These are phyloP conservation scores for Felis catus DNA, from an alignment of 2,113 vertebrate genomes.

Conservation along the genomic window DNA sequence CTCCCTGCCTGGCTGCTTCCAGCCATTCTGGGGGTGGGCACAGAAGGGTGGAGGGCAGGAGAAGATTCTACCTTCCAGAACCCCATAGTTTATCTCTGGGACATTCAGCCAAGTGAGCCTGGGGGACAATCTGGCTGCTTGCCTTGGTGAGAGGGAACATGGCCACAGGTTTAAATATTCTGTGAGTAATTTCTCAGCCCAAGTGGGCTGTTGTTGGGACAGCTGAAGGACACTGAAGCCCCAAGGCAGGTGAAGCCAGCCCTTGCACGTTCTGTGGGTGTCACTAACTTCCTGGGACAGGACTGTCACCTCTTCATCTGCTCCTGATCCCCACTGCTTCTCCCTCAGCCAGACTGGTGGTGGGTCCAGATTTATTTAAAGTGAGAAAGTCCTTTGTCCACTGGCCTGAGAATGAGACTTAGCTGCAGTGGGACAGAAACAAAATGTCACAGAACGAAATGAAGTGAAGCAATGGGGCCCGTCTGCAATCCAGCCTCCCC, in stretches of 20 bases:
- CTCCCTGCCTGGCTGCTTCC: not conserved
- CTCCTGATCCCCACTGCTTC: not conserved
- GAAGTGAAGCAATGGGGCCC: not conserved
- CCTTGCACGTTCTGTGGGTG: not conserved
- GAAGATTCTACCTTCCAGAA: not conserved
- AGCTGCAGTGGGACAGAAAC: conserved; percentile 51
- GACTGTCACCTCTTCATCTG: not conserved
- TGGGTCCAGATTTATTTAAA: not conserved
- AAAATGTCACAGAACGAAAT: not conserved
- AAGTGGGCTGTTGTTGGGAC: conserved; percentile 42
- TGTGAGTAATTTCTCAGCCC: conserved; percentile 57
- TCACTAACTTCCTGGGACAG: not conserved
- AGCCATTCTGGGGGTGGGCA: not conserved
- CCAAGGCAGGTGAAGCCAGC: conserved; percentile 9
- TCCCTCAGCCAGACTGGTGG: not conserved
- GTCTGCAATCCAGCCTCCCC: not conserved
- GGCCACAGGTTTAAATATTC: conserved; percentile 12
- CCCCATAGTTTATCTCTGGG: not conserved
- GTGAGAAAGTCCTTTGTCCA: conserved; percentile 39
- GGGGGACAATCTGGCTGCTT: not conserved
- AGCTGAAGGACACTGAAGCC: conserved; percentile 61
- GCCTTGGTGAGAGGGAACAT: not conserved
- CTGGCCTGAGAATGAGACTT: conserved; percentile 38
- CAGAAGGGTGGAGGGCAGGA: not conserved
- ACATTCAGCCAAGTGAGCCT: not conserved